Base-by-base conservation (phyloP, 2,113 vertebrate genomes). In the Cnemophilus loriae region DNA sequence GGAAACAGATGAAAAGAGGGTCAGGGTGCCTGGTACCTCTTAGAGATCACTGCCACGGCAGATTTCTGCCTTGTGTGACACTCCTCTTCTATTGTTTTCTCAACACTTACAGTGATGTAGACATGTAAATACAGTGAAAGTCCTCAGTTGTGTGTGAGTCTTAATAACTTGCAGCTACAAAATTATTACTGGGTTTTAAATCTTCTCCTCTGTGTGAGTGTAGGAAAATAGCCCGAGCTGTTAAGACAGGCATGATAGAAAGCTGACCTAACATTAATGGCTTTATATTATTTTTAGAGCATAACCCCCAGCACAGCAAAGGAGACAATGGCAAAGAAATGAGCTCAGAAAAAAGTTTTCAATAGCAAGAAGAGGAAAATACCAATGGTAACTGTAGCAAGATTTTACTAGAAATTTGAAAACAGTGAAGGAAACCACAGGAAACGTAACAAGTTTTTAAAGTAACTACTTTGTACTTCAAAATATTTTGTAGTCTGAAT, bases 1-100 rank as follows among this genome's bases (percentile, higher is more conserved):
- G 12, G n/a, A 30, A 7, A 3, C 3, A 27, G 1, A 0, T 4
- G 8, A 7, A 39, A 53, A 47, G 0, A 15, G 3, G 2, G 5
- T 39, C 50, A 50, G 9, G 2, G 11, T 65, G 18, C 10, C 23
- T 55, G 20, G 6, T 42, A 10, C 8, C 9, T 3, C 12, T 39
- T 10, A 13, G 0, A 39, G 13, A 10, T 41, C 21, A 32, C 50
- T 59, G 33, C 9, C 21, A 7, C 2, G 4, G 4, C 5, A 8
- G 21, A 7, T 76, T 71, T 37, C 39, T 59, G 5, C 37, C 16
- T 42, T 13, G 6, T 4, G 18, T 37, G 5, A 21, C 5, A 17
- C 16, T 33, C 6, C 19, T 79, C 44, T 19, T 70, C 47, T 47
- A 49, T 41, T 35, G 2, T 5, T 76, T 14, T 46, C 24, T 69